Evolutionary conservation across 2,797 vertebrate species (phyloP).

Genomic region (Poeciliopsis presidionis): DNA sequence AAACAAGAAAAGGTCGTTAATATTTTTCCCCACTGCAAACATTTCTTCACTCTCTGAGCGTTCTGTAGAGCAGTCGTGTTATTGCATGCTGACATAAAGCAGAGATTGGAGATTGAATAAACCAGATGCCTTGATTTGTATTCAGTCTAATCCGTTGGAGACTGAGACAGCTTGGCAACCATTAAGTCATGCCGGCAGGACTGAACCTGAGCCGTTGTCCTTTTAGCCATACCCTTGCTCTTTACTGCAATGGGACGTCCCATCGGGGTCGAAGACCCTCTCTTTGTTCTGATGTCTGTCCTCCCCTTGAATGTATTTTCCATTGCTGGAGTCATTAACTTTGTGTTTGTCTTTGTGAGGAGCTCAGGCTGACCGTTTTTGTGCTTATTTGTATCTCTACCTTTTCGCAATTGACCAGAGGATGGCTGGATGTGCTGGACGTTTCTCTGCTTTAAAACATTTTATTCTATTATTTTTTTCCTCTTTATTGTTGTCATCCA

Average conservation of each 20-base stretch:
- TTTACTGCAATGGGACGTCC: background rate
- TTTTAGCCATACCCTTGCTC: background rate
- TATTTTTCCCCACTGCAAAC: background rate
- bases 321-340: background rate
- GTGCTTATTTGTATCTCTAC: conserved; percentile 1
- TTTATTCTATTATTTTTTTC: background rate
- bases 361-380: background rate
- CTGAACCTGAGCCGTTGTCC: conserved; percentile 1
- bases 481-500: background rate
- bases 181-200: background rate
- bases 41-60: background rate
- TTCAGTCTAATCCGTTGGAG: background rate
- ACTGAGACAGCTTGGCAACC: background rate
- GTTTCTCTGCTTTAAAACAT: background rate
- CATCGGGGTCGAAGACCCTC: background rate
- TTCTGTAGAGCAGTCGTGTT: background rate
- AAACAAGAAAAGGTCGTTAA: background rate
- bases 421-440: background rate
- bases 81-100: background rate
- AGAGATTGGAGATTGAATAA: background rate
- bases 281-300: background rate
- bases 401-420: background rate
- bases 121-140: conserved; percentile 7
- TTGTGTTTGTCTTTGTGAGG: background rate
- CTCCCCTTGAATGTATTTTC: background rate